Evolutionary conservation across 2,113 vertebrate species (phyloP).

Genomic region (Physeter macrocephalus): DNA sequence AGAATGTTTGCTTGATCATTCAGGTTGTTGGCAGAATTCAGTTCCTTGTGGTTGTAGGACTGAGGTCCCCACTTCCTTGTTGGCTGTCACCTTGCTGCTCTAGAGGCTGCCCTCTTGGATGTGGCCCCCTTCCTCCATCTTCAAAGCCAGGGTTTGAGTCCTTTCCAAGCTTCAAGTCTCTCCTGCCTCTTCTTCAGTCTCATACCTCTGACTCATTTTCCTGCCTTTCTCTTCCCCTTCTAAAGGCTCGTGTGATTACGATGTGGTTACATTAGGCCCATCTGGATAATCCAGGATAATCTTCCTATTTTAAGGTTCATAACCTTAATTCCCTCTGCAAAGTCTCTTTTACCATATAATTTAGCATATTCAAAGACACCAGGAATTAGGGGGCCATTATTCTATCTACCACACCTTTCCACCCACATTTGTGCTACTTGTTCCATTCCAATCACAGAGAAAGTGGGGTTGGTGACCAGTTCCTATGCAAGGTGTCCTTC

Average conservation of each 20-base stretch:
- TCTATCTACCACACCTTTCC: background rate
- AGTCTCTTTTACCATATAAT: background rate
- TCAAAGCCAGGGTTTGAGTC: background rate
- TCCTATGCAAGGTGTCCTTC: background rate
- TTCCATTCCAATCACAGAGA: background rate
- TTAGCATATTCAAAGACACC: background rate
- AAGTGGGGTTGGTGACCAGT: background rate
- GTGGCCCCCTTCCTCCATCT: background rate
- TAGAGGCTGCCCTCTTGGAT: background rate
- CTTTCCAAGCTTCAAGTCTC: background rate
- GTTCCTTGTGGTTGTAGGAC: background rate
- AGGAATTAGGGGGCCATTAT: background rate
- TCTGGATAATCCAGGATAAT: conserved; percentile 46
- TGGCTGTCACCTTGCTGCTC: background rate
- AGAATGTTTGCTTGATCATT: background rate
- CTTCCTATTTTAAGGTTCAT: conserved; percentile 14
- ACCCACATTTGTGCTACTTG: background rate
- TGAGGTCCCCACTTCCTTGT: background rate
- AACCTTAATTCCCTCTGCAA: conserved; percentile 25
- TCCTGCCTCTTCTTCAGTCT: background rate
- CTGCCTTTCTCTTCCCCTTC: background rate
- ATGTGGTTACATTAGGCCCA: background rate
- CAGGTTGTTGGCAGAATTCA: background rate
- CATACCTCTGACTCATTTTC: background rate
- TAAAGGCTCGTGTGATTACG: background rate